Base-by-base conservation (phyloP, 2,888 invertebrate species). In the Meganola albula region DNA sequence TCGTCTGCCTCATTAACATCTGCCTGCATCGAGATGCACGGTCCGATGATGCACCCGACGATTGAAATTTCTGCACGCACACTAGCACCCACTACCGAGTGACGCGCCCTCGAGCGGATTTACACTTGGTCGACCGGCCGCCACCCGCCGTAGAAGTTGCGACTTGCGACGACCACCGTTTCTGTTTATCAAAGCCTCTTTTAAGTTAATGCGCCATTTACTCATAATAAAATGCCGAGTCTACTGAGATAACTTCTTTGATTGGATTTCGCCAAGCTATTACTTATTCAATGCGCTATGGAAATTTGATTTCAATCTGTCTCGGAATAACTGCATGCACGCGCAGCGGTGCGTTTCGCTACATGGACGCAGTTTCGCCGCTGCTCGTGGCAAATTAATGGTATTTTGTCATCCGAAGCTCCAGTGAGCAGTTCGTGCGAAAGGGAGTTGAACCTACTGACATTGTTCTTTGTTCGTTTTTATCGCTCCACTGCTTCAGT, bases 381-480 rank as follows among this genome's bases (percentile, higher is more conserved):
- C 56, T 56, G 63, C 57, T 58, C 58, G 54, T 58, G 58, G 68
- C 65, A 69, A 72, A 68, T 76, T 72, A 58, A 75, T 68, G 70
- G 69, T 74, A 74, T 76, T 74, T 74, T 77, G 80, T 78, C 74
- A 77, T 74, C 63, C 37, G 74, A 79, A 68, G 63, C 72, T 62
- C 51, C 59, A 59, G 59, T 55, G 61, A 58, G 59, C 46, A 70
- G 67, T 80, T 77, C 74, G 63, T 74, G 77, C 76, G 79, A 82
- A 80, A 78, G 75, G 79, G 77, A 79, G 66, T 76, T 68, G 63
- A 77, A 63, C 62, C 72, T 65, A 71, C 72, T 71, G 75, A 76
- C 78, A 79, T 83, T 78, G 78, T 82, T 82, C 84, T 84, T 83
- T 83, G 83, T 83, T 79, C 79, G 68, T 74, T 78, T 78, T 79